Conservation (phyloP, 1,140 invertebrate species). For the Calephelis virginiensis region DNA sequence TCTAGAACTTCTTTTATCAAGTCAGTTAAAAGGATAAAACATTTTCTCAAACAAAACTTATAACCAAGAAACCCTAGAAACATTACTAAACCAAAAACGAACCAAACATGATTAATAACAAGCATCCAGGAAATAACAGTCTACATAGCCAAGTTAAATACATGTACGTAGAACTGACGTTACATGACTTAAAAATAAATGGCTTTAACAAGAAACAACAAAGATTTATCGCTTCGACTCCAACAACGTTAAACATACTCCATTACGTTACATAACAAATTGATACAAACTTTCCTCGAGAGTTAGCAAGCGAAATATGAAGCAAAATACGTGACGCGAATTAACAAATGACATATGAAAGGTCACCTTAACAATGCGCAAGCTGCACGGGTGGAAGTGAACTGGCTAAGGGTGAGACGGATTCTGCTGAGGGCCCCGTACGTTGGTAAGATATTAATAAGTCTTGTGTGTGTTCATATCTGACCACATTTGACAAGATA, state of each 20-base stretch:
- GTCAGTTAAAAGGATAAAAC: neutral
- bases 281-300: conserved; percentile 15
- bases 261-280: conserved; percentile 16
- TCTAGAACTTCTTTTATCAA: no score
- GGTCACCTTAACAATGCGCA: conserved; percentile 11
- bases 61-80: conserved; percentile 6
- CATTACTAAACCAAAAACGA: neutral
- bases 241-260: conserved; percentile 15
- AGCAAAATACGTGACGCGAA: conserved; percentile 19
- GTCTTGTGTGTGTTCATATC: no score
- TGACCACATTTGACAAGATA: no score
- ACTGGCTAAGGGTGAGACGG: neutral
- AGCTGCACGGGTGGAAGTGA: conserved; percentile 3
- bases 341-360: conserved; percentile 19
- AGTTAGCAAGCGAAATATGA: conserved; percentile 19
- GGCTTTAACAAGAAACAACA: conserved; percentile 15
- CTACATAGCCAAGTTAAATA: conserved; percentile 12
- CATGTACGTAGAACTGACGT: conserved; percentile 12
- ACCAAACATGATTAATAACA: neutral
- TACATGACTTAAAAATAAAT: conserved; percentile 16
- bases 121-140: neutral
- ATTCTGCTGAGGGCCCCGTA: neutral
- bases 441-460: no score
- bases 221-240: conserved; percentile 12
- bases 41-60: conserved; percentile 11